Percentiles rank a stretch among this genome's conserved stretches.
These are phyloP conservation scores for Pollicipes pollicipes DNA, from an alignment of 1,140 invertebrate genomes.

Conservation along the genomic window DNA sequence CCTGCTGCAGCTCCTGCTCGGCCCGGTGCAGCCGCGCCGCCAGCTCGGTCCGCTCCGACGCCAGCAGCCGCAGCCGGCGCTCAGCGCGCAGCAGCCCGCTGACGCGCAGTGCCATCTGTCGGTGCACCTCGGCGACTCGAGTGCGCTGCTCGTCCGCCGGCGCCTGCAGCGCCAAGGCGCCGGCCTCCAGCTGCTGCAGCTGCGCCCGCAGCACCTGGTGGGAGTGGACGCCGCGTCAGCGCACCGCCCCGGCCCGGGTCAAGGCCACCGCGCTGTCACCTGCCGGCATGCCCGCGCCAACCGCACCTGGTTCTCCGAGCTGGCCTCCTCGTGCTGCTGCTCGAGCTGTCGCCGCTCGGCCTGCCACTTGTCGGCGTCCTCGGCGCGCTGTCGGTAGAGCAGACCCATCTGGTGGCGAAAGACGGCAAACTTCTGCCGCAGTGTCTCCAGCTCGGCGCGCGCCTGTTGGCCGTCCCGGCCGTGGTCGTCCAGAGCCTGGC, in stretches of 20 bases:
- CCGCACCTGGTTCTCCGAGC: background rate
- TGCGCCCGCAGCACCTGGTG: background rate
- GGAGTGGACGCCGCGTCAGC: too few species aligned
- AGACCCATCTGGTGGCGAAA: slow-evolving; percentile 10
- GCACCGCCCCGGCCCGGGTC: too few species aligned
- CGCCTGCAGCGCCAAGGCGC: too few species aligned
- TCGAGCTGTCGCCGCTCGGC: background rate
- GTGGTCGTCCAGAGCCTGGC: background rate
- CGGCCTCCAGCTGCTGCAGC: background rate
- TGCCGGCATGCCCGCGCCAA: too few species aligned
- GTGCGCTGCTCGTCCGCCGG: background rate
- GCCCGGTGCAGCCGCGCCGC: background rate
- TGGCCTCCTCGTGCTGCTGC: background rate
- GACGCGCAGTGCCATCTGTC: background rate
- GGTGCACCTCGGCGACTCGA: background rate
- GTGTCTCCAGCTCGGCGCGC: slow-evolving; percentile 5
- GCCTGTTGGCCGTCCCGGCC: background rate
- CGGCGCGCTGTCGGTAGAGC: slow-evolving; percentile 9
- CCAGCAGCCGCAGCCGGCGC: background rate
- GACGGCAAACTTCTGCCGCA: background rate
- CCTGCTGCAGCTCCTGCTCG: background rate
- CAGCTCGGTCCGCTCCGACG: background rate
- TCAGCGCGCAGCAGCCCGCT: background rate
- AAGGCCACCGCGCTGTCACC: too few species aligned
- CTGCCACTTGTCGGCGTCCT: slow-evolving; percentile 5